Base-by-base conservation (phyloP, 2,113 vertebrate species). In the Lepidothrix coronata region DNA sequence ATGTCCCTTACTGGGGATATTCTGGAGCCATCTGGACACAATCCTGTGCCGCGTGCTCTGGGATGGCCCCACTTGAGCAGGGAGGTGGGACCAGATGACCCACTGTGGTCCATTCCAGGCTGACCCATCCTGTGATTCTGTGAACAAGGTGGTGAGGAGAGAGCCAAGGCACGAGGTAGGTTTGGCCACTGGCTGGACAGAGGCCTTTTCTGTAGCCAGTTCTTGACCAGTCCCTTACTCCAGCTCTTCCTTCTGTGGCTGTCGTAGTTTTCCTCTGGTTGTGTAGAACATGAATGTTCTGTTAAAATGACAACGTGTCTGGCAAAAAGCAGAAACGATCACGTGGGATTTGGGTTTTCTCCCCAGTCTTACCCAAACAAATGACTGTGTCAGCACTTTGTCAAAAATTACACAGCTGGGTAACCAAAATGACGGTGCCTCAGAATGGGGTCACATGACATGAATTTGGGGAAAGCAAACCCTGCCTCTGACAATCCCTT, bases 391-490 rank as follows among this genome's bases (percentile, higher is more conserved):
- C 35, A 77, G 31, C 46, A 33, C 57, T 90, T 78, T 17, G 41
- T 65, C 52, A 75, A 35, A 66, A 79, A 33, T 59, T 21, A 27
- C 39, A 15, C 39, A 63, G 57, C 57, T 37, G 18, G n/a, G 51
- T 55, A 58, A 84, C 72, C 27, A 58, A 57, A 33, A 5, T 21
- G 39, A 49, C 16, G 71, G 39, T 72, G 43, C 33, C 46, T 52
- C 62, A 55, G 57, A 44, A 78, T 24, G 0, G 5, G 30, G 11
- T 13, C 21, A 21, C 0, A 1, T 20, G n/a, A 33, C 13, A 3
- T 72, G 24, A 35, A 2, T 71, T 48, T 28, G 10, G 6, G 62
- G 52, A 33, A 35, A 39, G 59, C 61, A 31, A 1, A 5, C 13
- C 18, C 17, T 41, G n/a, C 22, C 27, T 61, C 35, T 21, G 13